These are phyloP conservation scores for Nymphicus hollandicus DNA, from an alignment of 2,113 vertebrate species.

Conservation along the genomic window DNA sequence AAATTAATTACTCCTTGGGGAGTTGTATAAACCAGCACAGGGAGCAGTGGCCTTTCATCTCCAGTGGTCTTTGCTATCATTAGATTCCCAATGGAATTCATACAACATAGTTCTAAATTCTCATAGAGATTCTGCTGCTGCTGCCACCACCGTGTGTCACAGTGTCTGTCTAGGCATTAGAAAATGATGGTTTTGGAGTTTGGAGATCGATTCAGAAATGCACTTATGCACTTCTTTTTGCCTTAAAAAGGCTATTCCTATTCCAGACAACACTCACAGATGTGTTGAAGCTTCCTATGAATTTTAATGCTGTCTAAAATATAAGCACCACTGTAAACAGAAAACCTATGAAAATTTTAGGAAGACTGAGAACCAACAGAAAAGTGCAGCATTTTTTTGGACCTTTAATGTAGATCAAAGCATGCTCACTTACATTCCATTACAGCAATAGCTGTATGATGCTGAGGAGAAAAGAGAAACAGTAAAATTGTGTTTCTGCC, in stretches of 20 bases:
- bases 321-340: not conserved
- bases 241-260: not conserved
- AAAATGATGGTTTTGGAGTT: not conserved
- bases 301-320: not conserved
- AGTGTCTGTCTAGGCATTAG: not conserved
- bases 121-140: not conserved
- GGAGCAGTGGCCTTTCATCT: conserved; percentile 6
- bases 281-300: not conserved
- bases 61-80: not conserved
- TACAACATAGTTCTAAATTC: not conserved
- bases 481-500: not conserved
- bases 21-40: not conserved
- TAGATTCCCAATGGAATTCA: conserved; percentile 7
- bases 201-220: not conserved
- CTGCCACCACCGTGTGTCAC: not conserved
- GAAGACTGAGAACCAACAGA: not conserved
- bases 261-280: not conserved
- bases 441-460: not conserved
- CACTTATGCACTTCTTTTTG: not conserved
- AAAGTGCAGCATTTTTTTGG: not conserved
- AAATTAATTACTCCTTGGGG: conserved; percentile 39
- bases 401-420: not conserved
- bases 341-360: not conserved
- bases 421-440: not conserved
- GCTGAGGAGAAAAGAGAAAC: not conserved